Evolutionary conservation across 2,888 invertebrate genomes (phyloP).

Genomic region (Argynnis bischoffii): DNA sequence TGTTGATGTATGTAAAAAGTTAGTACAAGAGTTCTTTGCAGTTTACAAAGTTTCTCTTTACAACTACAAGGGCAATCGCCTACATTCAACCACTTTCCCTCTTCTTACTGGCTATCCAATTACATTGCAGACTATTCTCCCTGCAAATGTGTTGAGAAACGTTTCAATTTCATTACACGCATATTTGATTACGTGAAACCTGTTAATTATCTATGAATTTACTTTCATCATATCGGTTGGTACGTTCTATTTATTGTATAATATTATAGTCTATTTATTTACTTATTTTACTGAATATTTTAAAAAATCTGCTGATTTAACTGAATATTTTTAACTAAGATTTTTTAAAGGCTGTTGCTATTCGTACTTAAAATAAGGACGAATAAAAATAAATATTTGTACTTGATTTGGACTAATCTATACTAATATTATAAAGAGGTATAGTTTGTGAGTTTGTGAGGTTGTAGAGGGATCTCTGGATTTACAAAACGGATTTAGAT

Average conservation of each 20-base stretch:
- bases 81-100: slow-evolving; percentile 37
- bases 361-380: too few relatives aligned
- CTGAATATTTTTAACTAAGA: too few relatives aligned
- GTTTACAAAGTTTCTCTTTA: slow-evolving; percentile 28
- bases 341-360: too few relatives aligned
- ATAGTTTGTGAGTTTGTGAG: too few relatives aligned
- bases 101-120: slow-evolving; percentile 36
- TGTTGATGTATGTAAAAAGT: slow-evolving; percentile 22
- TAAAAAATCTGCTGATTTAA: too few relatives aligned
- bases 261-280: too few relatives aligned
- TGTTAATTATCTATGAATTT: slow-evolving; percentile 22
- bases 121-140: slow-evolving; percentile 34
- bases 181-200: slow-evolving; percentile 32
- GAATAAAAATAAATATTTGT: too few relatives aligned
- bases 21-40: slow-evolving; percentile 28
- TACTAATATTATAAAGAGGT: too few relatives aligned
- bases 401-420: too few relatives aligned
- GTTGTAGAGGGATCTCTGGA: too few relatives aligned
- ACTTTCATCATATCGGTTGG: slow-evolving; percentile 4
- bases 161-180: slow-evolving; percentile 33
- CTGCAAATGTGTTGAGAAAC: slow-evolving; percentile 32
- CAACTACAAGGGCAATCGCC: slow-evolving; percentile 32
- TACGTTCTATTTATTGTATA: slow-evolving; percentile 5
- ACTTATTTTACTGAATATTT: too few relatives aligned
- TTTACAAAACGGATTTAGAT: too few relatives aligned